Evolutionary conservation across 2,113 vertebrate genomes (phyloP).

Genomic region (Hemicordylus capensis): DNA sequence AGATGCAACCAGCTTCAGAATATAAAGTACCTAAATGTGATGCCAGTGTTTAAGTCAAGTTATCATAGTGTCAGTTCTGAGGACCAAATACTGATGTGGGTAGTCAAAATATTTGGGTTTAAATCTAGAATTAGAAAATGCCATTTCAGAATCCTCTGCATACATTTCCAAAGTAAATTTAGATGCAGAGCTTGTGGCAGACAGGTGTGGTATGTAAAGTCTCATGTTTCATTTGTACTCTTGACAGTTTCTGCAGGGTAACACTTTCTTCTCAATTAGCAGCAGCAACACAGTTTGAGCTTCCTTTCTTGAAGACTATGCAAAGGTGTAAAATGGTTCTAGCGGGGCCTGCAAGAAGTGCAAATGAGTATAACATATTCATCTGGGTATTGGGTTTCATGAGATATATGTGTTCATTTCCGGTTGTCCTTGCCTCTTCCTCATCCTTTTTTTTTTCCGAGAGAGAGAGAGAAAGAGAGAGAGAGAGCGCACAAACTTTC

Average conservation of each 20-base stretch:
- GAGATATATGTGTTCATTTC: neutral
- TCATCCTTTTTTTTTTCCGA: neutral
- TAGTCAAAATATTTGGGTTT: neutral
- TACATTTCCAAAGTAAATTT: neutral
- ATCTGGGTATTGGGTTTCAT: neutral
- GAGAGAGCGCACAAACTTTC: neutral
- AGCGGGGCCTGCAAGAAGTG: neutral
- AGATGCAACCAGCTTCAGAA: neutral
- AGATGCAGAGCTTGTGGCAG: neutral
- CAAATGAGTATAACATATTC: neutral
- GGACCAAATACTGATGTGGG: neutral
- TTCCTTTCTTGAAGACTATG: slow-evolving; percentile 9
- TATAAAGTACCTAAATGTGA: neutral
- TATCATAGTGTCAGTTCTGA: neutral
- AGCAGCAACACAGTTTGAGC: neutral
- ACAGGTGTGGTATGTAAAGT: too few relatives aligned
- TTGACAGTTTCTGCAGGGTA: neutral
- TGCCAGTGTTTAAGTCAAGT: neutral
- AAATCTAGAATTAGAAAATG: neutral
- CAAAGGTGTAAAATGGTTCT: neutral
- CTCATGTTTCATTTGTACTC: neutral
- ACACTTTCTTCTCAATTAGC: neutral
- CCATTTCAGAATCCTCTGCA: neutral
- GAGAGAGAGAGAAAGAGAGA: neutral
- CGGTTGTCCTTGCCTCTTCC: neutral